Evolutionary conservation across 2,888 invertebrate genomes (phyloP).

Genomic region (Apamea crenata): DNA sequence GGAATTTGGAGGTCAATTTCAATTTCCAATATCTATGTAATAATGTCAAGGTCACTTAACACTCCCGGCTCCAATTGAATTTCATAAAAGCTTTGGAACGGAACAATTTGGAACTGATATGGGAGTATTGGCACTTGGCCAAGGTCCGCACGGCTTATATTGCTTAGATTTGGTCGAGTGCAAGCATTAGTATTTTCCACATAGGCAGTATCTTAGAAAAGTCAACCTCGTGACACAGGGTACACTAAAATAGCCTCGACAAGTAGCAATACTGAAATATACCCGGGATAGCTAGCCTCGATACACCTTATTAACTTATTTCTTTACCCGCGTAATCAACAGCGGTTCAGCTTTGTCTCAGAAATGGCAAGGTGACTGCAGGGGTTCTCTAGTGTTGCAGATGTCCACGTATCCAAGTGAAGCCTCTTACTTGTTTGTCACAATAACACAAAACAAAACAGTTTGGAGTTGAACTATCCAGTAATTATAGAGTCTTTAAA

Average conservation of each 20-base stretch:
- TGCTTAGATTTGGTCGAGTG: background rate
- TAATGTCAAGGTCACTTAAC: constrained; percentile 7
- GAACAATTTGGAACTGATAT: constrained; percentile 36
- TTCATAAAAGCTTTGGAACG: constrained; percentile 28
- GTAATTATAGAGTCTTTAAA: background rate
- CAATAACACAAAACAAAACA: too few relatives aligned
- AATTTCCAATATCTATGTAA: background rate
- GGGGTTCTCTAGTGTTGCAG: too few relatives aligned
- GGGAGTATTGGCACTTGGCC: constrained; percentile 33
- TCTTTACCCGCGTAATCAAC: too few relatives aligned
- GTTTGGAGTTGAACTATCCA: background rate
- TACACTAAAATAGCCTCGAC: too few relatives aligned
- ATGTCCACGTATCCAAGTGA: too few relatives aligned
- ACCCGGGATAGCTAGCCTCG: background rate
- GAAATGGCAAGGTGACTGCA: too few relatives aligned
- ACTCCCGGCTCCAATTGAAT: constrained; percentile 2
- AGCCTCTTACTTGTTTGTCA: too few relatives aligned
- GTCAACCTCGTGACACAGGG: too few relatives aligned
- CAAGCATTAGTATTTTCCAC: background rate
- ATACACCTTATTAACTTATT: background rate
- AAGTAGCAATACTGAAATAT: background rate
- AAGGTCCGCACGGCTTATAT: constrained; percentile 7
- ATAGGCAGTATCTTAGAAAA: background rate
- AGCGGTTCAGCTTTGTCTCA: background rate
- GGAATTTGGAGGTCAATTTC: background rate